Conservation (phyloP, 1,140 invertebrate species). For the Paralvinella palmiformis region DNA sequence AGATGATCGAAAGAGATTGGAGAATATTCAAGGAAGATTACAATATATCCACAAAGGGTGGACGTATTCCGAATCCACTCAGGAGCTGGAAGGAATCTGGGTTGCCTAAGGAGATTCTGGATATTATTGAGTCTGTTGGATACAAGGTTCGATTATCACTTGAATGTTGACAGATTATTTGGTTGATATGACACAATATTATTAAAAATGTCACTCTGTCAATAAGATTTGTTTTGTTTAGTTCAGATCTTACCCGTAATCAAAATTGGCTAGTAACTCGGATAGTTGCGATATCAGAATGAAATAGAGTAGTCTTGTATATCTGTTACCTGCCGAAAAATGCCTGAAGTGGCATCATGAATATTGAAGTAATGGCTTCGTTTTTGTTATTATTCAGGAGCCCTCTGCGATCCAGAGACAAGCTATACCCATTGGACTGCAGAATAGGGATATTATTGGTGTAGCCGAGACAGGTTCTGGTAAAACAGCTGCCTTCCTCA, state of each 20-base stretch:
- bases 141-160: conserved; percentile 71
- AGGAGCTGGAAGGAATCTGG: conserved; percentile 89
- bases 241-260: too few relatives aligned
- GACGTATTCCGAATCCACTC: conserved; percentile 93
- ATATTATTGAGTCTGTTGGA: conserved; percentile 91
- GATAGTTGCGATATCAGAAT: too few relatives aligned
- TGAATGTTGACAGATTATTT: background rate
- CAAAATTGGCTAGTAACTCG: too few relatives aligned
- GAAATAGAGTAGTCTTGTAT: too few relatives aligned
- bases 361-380: too few relatives aligned
- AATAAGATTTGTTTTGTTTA: too few relatives aligned
- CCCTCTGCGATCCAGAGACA: conserved; percentile 98
- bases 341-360: too few relatives aligned
- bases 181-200: too few relatives aligned
- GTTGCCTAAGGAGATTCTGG: conserved; percentile 85
- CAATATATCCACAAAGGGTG: conserved; percentile 97
- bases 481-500: conserved; percentile 97
- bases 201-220: too few relatives aligned
- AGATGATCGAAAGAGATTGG: conserved; percentile 99
- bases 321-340: too few relatives aligned
- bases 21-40: conserved; percentile 99
- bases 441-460: conserved; percentile 98
- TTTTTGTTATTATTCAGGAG: too few relatives aligned
- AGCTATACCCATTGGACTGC: conserved; percentile 96
- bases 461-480: conserved; percentile 98